Evolutionary conservation across 1,140 invertebrate genomes (phyloP).

Genomic region (Cepaea nemoralis): DNA sequence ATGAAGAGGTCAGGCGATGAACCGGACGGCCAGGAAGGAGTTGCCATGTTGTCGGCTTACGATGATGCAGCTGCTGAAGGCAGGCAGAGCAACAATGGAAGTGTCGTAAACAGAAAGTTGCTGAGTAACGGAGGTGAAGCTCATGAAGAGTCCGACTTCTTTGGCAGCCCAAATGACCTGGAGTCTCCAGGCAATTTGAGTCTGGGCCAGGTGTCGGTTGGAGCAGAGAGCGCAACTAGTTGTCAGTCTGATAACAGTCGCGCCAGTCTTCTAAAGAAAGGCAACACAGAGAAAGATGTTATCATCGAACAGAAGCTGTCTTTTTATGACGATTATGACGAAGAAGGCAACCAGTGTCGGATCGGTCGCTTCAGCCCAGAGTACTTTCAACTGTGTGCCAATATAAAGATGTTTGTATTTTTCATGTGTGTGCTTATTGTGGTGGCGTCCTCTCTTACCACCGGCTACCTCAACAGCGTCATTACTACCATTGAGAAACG

Average conservation of each 20-base stretch:
- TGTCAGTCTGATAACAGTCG: slow-evolving; percentile 58
- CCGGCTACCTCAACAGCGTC: slow-evolving; percentile 91
- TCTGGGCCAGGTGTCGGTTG: slow-evolving; percentile 35
- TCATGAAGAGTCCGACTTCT: not conserved
- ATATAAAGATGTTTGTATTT: slow-evolving; percentile 88
- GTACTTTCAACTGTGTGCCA: slow-evolving; percentile 83
- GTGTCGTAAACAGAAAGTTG: not conserved
- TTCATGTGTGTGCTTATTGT: slow-evolving; percentile 91
- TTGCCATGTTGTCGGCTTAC: not conserved
- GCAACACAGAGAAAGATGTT: slow-evolving; percentile 56
- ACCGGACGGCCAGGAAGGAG: not conserved
- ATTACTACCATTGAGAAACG: slow-evolving; percentile 97
- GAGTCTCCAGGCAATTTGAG: slow-evolving; percentile 42
- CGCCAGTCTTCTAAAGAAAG: slow-evolving; percentile 48
- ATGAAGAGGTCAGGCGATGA: not conserved
- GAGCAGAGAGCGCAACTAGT: slow-evolving; percentile 54
- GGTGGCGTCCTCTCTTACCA: slow-evolving; percentile 73
- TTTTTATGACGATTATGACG: slow-evolving; percentile 35
- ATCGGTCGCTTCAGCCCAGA: slow-evolving; percentile 84
- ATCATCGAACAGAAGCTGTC: slow-evolving; percentile 50
- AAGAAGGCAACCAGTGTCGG: slow-evolving; percentile 80
- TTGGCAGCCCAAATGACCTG: not conserved
- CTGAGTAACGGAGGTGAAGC: not conserved
- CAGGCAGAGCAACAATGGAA: too few relatives aligned
- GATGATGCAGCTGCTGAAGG: too few relatives aligned